Evolutionary conservation across 2,888 invertebrate genomes (phyloP).

Genomic region (Ctena decussata): DNA sequence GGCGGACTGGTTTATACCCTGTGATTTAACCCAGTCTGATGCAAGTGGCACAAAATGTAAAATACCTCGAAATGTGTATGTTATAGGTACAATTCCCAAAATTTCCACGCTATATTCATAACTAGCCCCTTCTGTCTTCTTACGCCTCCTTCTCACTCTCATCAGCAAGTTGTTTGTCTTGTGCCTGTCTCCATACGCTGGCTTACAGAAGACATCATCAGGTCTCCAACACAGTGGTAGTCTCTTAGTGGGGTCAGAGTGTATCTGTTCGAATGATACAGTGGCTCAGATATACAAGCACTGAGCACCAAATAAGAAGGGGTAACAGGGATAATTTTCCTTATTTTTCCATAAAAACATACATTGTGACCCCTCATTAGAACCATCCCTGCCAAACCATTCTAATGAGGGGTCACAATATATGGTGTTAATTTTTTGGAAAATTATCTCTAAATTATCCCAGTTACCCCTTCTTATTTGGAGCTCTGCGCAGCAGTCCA

Average conservation of each 20-base stretch:
- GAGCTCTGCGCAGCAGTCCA: too few species aligned
- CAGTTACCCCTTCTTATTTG: background rate
- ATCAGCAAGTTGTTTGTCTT: conserved; percentile 91
- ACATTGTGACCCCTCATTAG: too few species aligned
- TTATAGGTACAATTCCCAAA: conserved; percentile 85
- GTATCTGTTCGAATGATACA: conserved; percentile 85
- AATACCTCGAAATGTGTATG: conserved; percentile 87
- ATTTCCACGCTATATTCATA: conserved; percentile 83
- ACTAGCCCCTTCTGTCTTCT: conserved; percentile 84
- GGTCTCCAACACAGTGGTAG: conserved; percentile 93
- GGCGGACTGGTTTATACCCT: too few species aligned
- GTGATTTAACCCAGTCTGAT: too few species aligned
- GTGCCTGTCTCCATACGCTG: conserved; percentile 91
- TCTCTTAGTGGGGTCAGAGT: conserved; percentile 89
- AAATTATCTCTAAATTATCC: background rate
- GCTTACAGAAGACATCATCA: conserved; percentile 93
- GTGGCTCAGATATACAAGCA: background rate
- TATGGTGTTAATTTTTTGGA: background rate
- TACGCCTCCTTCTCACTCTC: conserved; percentile 90
- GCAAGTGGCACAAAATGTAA: too few species aligned
- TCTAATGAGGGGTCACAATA: background rate
- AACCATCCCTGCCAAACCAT: too few species aligned
- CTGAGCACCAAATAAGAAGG: background rate
- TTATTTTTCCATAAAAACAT: too few species aligned
- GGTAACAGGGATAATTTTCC: too few species aligned